These are phyloP conservation scores for Rhinichthys osculus DNA, from an alignment of 2,797 vertebrate genomes.

Conservation along the genomic window DNA sequence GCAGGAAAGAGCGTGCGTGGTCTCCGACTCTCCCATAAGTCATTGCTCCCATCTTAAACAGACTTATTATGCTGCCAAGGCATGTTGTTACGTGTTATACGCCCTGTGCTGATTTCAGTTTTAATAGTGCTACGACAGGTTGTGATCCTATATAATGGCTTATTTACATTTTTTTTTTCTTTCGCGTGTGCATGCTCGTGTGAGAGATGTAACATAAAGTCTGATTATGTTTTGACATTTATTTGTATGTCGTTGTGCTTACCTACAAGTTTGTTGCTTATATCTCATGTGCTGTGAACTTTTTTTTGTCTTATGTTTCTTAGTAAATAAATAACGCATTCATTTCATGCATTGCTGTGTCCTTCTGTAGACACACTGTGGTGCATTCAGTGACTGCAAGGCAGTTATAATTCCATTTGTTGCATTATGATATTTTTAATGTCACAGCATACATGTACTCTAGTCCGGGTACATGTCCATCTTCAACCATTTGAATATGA, in stretches of 20 bases:
- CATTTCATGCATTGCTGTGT: neutral
- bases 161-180: neutral
- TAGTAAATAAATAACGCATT: neutral
- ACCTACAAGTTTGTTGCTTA: neutral
- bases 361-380: slow-evolving; percentile 6
- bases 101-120: slow-evolving; percentile 33
- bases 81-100: slow-evolving; percentile 69
- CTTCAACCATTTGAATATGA: slow-evolving; percentile 78
- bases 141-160: slow-evolving; percentile 17
- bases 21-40: slow-evolving; percentile 81
- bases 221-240: neutral
- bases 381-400: neutral
- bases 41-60: slow-evolving; percentile 69
- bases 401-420: neutral
- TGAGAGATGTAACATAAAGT: neutral
- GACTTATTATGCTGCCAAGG: slow-evolving; percentile 69
- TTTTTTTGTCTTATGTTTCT: neutral
- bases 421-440: slow-evolving; percentile 1
- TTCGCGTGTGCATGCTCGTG: neutral
- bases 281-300: neutral
- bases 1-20: slow-evolving; percentile 84
- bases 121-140: slow-evolving; percentile 14
- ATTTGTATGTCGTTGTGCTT: neutral
- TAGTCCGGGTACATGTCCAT: slow-evolving; percentile 38
- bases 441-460: slow-evolving; percentile 26